These are phyloP conservation scores for Loriculus beryllinus DNA, from an alignment of 2,797 vertebrate genomes.

Conservation along the genomic window DNA sequence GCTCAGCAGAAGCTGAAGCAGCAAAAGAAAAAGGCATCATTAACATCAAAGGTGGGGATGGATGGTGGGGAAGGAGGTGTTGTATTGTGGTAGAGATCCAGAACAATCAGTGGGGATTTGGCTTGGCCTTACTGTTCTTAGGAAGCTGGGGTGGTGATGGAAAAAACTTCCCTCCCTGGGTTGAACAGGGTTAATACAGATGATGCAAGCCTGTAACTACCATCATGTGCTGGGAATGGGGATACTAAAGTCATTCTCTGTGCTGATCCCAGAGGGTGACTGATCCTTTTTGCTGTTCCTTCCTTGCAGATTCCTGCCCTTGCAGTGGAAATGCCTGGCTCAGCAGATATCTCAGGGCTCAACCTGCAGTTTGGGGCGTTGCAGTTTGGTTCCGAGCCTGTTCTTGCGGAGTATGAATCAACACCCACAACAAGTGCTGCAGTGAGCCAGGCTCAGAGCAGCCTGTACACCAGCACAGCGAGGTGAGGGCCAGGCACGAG, in stretches of 20 bases:
- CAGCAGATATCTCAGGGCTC: conserved; percentile 91
- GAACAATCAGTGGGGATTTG: not conserved
- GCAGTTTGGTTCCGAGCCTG: conserved; percentile 96
- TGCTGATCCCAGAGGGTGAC: not conserved
- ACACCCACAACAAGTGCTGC: conserved; percentile 76
- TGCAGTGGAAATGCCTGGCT: conserved; percentile 97
- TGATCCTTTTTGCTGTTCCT: not conserved
- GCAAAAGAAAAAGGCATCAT: conserved; percentile 93
- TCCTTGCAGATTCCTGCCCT: conserved; percentile 88
- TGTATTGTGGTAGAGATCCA: not conserved
- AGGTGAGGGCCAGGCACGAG: conserved; percentile 73
- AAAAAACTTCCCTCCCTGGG: not conserved
- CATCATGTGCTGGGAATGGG: rapidly evolving
- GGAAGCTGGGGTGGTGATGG: not conserved
- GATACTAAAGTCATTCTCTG: not conserved
- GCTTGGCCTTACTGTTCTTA: not conserved
- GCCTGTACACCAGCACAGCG: conserved; percentile 89
- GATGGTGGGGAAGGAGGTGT: not conserved
- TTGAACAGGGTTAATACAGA: not conserved
- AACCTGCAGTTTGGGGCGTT: conserved; percentile 97
- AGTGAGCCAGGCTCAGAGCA: conserved; percentile 86
- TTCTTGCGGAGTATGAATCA: conserved; percentile 88
- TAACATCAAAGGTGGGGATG: conserved; percentile 86
- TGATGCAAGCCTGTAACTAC: not conserved
- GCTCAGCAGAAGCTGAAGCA: conserved; percentile 96